Evolutionary conservation across 2,888 invertebrate species (phyloP), one percentile per base, ranked within the genome.

Genomic region (Caenorhabditis virilis): DNA sequence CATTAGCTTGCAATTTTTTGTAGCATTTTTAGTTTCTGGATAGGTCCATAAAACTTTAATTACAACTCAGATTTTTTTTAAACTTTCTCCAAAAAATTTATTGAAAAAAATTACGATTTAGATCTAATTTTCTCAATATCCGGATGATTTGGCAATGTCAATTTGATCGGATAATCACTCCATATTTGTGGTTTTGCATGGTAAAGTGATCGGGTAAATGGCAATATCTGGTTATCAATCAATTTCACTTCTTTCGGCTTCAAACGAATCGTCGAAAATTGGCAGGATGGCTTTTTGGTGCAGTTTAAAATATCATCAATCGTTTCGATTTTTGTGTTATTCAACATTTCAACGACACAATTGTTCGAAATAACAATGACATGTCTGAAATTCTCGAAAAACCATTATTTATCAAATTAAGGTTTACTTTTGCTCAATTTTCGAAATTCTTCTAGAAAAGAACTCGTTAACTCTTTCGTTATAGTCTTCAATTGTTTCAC

Each of bases 141-240:
- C 23, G 62, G 62, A 56, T 62, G 62, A 52, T 62, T 62, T 11
- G 62, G 62, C 5, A 39, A 42, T 6, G 56, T 30, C 22, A 56
- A 18, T 45, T 56, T 52, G 18, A 27, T 18, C n/a, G 56, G 56
- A 27, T 49, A 52, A 4, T 48, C 56, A 2, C 23, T 3, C 63
- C 63, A 63, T 22, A 42, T 18, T n/a, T 33, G 22, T 18, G 63
- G 57, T 30, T 58, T 57, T n/a, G 41, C 26, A 4, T 27, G 39
- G 36, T 58, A 63, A 1, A 63, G 38, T 20, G 48, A 50, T 18
- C 58, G 36, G n/a, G 57, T 54, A 26, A 63, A 50, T 30, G 63
- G 63, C 46, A 58, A 13, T 1, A 63, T 26, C 2, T 45, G 50
- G 6, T 33, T 16, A 1, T 62, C 48, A 7, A 54, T 15, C 1